Base-by-base conservation (phyloP, 1,140 invertebrate genomes). In the Anastrepha obliqua region DNA sequence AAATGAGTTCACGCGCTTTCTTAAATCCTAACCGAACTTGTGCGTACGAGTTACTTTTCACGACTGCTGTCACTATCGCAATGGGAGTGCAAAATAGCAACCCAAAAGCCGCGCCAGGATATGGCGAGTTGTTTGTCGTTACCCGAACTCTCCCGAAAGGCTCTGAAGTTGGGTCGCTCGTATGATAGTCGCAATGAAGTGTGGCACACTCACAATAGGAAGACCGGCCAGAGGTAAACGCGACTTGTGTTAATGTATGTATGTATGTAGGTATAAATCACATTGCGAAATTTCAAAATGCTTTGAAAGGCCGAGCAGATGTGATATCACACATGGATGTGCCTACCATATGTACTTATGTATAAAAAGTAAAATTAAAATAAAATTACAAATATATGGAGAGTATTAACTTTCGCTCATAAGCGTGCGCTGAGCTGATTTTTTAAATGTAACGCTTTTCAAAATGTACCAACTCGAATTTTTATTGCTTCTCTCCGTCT, bases 21-120 rank as follows among this genome's bases (percentile, higher is more conserved):
- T 8, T n/a, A 55, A 81, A 81, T 51, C 47, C 47, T 47, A 81
- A 81, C 74, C 74, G 74, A 81, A 81, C 74, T 81, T 81, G 51
- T 81, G 74, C 74, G 74, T 81, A 81, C 74, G 74, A 81, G 47
- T 58, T 58, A 47, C 74, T 81, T 20, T 20, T n/a, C 74, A 81
- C 74, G 74, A 81, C 74, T 81, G 47, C 9, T 47, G 11, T 47
- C 20, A 29, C 44, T 20, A 15, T n/a, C n/a, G 42, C 44, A 55
- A 81, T 55, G 74, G n/a, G 47, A 81, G 47, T 81, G 74, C 74
- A 7, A 81, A 29, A 13, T 55, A 51, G 47, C 74, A n/a, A 55
- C 15, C 17, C 20, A 81, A 29, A 9, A 55, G 47, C 15, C 39
- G 64, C 64, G 42, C 9, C 47, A 81, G 74, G 74, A 81, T 55